Conservation (phyloP, 2,797 vertebrate genomes). For the Argentina silus region DNA sequence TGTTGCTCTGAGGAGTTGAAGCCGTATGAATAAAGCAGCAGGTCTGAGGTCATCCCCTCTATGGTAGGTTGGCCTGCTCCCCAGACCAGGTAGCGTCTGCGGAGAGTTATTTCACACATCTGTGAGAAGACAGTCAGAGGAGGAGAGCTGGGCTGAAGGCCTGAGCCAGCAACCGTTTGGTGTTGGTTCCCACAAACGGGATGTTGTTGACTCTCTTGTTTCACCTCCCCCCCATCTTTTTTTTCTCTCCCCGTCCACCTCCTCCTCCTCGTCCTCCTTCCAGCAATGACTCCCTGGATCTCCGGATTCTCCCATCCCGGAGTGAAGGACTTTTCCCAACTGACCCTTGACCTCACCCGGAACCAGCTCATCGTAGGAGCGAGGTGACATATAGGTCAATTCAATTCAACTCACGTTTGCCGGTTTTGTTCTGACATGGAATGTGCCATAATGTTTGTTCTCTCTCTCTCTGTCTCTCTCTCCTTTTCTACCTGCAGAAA, state of each 20-base stretch:
- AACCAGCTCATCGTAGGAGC: slow-evolving; percentile 95
- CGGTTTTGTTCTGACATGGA: not conserved
- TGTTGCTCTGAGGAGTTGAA: not conserved
- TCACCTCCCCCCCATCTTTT: not conserved
- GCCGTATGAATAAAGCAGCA: not conserved
- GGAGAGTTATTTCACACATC: slow-evolving; percentile 6
- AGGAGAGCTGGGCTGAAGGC: not conserved
- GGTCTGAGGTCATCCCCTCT: not conserved
- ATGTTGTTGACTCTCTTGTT: not conserved
- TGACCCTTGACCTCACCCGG: slow-evolving; percentile 89
- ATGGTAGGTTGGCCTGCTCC: not conserved
- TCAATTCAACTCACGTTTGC: not conserved
- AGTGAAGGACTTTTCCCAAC: slow-evolving; percentile 91
- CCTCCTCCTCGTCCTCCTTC: not conserved
- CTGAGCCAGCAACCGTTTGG: not conserved
- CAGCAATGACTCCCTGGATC: slow-evolving; percentile 89
- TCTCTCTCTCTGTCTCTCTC: too few species aligned
- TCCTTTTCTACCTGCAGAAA: slow-evolving; percentile 80
- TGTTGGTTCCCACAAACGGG: not conserved
- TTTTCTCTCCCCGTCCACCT: not conserved
- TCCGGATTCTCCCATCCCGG: slow-evolving; percentile 89
- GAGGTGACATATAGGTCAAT: slow-evolving; percentile 84
- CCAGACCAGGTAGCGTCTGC: not conserved
- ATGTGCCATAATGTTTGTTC: not conserved
- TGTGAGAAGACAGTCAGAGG: slow-evolving; percentile 2